Base-by-base conservation (phyloP, 1,140 invertebrate genomes). In the Zaprionus inermis region DNA sequence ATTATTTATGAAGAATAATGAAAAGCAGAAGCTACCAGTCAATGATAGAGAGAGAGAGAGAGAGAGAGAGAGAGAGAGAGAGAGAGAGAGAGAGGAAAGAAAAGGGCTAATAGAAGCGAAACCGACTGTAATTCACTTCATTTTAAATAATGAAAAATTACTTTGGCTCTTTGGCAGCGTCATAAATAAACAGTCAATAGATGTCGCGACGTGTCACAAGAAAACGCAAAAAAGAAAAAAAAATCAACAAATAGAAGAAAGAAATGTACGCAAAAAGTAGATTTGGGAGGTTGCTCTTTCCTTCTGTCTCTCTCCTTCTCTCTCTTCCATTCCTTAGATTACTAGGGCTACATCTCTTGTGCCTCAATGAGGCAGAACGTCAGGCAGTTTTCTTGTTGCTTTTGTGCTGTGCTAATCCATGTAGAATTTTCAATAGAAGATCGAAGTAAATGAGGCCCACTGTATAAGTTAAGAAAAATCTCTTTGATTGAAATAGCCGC, bases 121-220 rank as follows among this genome's bases (percentile, higher is more conserved):
- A 36, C 57, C 76, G 55, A 77, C 77, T 82, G 82, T 83, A 86
- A 86, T 86, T 88, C 79, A 86, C 83, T 86, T 82, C 84, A 86
- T 86, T 86, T 86, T 79, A 88, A 86, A 86, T 86, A 88, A 86
- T 86, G 83, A 86, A 86, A 88, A 86, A 86, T 86, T 82, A 79
- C 82, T 86, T 79, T 86, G 83, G 72, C 81, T 61, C 75, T 59
- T 59, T 64, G 78, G 65, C 74, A 72, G 81, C 54, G 59, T 77
- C 82, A 86, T 88, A 86, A 86, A 86, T 86, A 86, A 88, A 88
- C 69, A 77, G 66, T 74, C 72, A 74, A 70, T 70, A 41, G 78
- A 60, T 46, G 28, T 22, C 55, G 52, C 64, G 44, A 38, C 49
- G 55, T 46, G 28, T 22, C 55, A 46, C 64, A 51, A 34, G 38